phyloP scores from a whole-genome alignment of 2,113 vertebrate genomes.

The Thryonomys swinderianus region DNA sequence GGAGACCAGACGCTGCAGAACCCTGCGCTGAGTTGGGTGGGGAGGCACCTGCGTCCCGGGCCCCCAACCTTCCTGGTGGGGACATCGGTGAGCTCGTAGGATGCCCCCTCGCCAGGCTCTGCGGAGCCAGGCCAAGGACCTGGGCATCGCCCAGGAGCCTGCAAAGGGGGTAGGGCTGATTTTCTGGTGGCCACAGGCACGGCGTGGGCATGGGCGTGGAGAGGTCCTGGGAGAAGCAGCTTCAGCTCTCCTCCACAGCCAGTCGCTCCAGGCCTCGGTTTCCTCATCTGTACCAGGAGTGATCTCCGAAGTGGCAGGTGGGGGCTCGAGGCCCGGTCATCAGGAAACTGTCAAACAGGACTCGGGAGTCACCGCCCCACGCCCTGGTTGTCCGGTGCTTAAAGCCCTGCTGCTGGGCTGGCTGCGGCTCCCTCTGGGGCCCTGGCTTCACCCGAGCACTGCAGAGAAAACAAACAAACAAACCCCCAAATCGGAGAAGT shows the following conservation, averaged over 20 bases:
- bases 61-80: fast-evolving
- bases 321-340: neutral
- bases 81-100: neutral
- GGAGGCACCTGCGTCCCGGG: neutral
- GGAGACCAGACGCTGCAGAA: neutral
- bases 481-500: neutral
- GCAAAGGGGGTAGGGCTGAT: neutral
- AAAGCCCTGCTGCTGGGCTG: neutral
- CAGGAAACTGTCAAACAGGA: neutral
- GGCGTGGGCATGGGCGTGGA: neutral
- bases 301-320: neutral
- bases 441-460: neutral
- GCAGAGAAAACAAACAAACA: neutral
- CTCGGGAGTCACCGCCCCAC: neutral
- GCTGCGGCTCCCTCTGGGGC: too few species aligned
- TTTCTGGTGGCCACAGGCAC: too few species aligned
- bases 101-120: neutral
- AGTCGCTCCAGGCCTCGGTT: neutral
- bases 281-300: too few species aligned
- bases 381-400: too few species aligned
- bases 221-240: neutral
- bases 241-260: neutral
- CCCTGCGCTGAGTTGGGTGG: fast-evolving
- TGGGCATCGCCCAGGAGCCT: neutral
- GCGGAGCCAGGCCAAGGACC: neutral